These are phyloP conservation scores for Campoplex nolae DNA, from an alignment of 2,888 invertebrate species.

Conservation along the genomic window DNA sequence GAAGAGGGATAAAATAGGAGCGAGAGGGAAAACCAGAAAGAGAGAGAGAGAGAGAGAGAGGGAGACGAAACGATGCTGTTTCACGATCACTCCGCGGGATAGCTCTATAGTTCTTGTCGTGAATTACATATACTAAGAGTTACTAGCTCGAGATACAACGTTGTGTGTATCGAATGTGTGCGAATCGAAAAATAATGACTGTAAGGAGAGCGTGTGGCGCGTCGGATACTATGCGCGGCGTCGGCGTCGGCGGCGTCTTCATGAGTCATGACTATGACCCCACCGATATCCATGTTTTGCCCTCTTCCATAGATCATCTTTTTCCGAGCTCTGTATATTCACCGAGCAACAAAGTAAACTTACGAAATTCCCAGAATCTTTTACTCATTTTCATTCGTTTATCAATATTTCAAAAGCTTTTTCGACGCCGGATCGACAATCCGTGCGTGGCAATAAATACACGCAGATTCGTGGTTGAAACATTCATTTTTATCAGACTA, in stretches of 20 bases:
- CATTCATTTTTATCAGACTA: too few species aligned
- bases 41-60: conserved; percentile 20
- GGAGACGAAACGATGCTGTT: conserved; percentile 9
- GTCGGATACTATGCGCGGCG: conserved; percentile 38
- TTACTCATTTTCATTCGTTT: neutral
- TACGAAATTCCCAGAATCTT: neutral
- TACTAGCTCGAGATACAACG: conserved; percentile 63
- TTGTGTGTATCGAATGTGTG: conserved; percentile 66
- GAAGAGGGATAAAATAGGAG: conserved; percentile 22
- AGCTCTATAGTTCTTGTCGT: conserved; percentile 29
- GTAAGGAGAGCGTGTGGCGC: conserved; percentile 62
- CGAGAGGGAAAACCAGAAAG: conserved; percentile 6
- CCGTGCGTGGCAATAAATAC: neutral
- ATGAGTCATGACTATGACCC: conserved; percentile 74
- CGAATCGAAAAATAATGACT: conserved; percentile 71
- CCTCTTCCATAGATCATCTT: conserved; percentile 44
- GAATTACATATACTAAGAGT: conserved; percentile 26
- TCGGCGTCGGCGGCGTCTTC: conserved; percentile 72
- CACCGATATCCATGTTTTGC: conserved; percentile 65
- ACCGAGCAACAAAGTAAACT: conserved; percentile 13
- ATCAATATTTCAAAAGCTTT: neutral
- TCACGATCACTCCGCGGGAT: conserved; percentile 49
- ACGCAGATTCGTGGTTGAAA: neutral
- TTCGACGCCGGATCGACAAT: neutral
- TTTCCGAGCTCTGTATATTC: neutral